These are phyloP conservation scores for Poecilobothrus nobilitatus DNA, from an alignment of 2,888 invertebrate species.

Conservation along the genomic window DNA sequence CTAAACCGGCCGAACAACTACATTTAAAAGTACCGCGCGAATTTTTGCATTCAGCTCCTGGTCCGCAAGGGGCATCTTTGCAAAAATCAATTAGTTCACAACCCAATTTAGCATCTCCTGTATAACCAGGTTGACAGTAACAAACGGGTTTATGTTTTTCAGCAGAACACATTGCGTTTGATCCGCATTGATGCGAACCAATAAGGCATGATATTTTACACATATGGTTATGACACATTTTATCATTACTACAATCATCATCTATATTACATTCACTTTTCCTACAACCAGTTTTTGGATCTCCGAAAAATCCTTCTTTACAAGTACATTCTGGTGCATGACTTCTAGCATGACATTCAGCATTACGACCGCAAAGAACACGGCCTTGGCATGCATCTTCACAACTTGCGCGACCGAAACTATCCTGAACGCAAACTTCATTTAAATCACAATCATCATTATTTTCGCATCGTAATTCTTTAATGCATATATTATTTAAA, in stretches of 20 bases:
- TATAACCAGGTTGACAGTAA: conserved; percentile 81
- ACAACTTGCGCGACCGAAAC: conserved; percentile 68
- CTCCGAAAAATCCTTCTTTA: conserved; percentile 69
- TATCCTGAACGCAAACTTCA: conserved; percentile 61
- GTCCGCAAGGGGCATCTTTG: conserved; percentile 66
- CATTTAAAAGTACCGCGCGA: conserved; percentile 72
- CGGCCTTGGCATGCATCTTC: conserved; percentile 62
- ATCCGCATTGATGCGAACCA: conserved; percentile 68
- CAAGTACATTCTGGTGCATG: conserved; percentile 73
- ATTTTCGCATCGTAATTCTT: conserved; percentile 65
- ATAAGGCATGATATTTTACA: conserved; percentile 81
- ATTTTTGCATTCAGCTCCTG: conserved; percentile 72
- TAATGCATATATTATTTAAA: conserved; percentile 72
- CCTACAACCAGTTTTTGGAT: conserved; percentile 70
- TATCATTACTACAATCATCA: conserved; percentile 69
- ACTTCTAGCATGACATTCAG: conserved; percentile 63
- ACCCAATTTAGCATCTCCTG: conserved; percentile 64
- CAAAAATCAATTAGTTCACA: conserved; percentile 74
- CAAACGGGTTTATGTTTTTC: conserved; percentile 71
- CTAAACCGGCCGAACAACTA: conserved; percentile 64
- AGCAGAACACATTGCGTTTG: conserved; percentile 76
- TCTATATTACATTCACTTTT: conserved; percentile 66
- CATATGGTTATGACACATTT: conserved; percentile 70
- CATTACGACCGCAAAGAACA: conserved; percentile 71
- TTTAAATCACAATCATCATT: conserved; percentile 64